Evolutionary conservation across 2,113 vertebrate species (phyloP).

Genomic region (Myrmophylax atrothorax): DNA sequence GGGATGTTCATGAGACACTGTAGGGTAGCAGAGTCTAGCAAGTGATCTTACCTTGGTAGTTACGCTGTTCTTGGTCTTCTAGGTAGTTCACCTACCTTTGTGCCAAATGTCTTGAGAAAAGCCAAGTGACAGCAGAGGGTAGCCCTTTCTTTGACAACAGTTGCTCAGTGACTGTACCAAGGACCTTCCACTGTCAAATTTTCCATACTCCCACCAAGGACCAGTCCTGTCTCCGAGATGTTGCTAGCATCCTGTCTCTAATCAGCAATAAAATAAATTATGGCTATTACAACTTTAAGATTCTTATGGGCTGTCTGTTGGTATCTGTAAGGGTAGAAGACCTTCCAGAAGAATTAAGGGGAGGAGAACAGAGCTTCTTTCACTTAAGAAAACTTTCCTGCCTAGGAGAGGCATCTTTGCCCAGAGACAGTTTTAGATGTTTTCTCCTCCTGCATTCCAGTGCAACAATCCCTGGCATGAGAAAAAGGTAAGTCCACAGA

Average conservation of each 20-base stretch:
- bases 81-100: neutral
- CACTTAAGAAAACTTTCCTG: too few relatives aligned
- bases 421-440: too few relatives aligned
- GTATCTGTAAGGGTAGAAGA: neutral
- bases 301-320: neutral
- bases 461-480: too few relatives aligned
- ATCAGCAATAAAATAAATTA: neutral
- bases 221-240: neutral
- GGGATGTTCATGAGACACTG: neutral
- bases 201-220: neutral
- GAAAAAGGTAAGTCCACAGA: too few relatives aligned
- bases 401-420: too few relatives aligned
- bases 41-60: neutral
- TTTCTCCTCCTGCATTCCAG: too few relatives aligned
- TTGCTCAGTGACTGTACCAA: neutral
- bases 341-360: too few relatives aligned
- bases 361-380: too few relatives aligned
- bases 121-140: neutral
- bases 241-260: neutral
- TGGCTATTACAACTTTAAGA: neutral
- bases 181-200: neutral
- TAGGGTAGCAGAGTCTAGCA: neutral
- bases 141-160: neutral
- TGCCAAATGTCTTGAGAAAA: neutral
- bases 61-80: rapidly evolving